Evolutionary conservation across 2,113 vertebrate species (phyloP).

Genomic region (Hydrochoerus hydrochaeris): DNA sequence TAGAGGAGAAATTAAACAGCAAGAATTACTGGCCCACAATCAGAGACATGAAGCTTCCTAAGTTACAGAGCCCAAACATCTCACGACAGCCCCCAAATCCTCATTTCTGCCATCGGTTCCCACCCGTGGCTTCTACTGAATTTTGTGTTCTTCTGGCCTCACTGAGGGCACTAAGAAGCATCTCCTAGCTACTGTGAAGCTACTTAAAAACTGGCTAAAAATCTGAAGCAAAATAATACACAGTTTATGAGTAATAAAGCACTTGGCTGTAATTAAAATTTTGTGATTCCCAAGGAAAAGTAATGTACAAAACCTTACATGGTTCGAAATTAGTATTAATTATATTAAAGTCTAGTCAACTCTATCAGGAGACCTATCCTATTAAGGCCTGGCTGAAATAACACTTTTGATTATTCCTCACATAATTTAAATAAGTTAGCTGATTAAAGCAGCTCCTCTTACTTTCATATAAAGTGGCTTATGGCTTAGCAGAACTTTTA

Average conservation of each 20-base stretch:
- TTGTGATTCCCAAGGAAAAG: slow-evolving; percentile 27
- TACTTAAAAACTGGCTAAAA: slow-evolving; percentile 20
- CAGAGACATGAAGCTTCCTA: neutral
- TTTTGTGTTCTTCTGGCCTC: neutral
- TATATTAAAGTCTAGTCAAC: slow-evolving; percentile 27
- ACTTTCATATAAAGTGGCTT: slow-evolving; percentile 13
- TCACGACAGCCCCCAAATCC: neutral
- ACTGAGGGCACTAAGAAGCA: neutral
- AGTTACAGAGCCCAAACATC: neutral
- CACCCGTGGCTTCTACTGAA: neutral
- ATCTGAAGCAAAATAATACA: neutral
- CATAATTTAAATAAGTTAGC: slow-evolving; percentile 39
- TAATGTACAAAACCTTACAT: neutral
- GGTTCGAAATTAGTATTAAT: neutral
- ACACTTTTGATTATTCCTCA: neutral
- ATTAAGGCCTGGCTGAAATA: neutral
- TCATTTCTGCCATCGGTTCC: neutral
- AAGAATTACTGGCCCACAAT: neutral
- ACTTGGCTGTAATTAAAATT: slow-evolving; percentile 34
- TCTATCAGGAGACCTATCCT: slow-evolving; percentile 22
- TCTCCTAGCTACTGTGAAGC: neutral
- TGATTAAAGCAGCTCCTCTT: neutral
- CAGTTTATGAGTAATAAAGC: slow-evolving; percentile 19
- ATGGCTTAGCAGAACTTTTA: neutral
- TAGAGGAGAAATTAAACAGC: neutral